Evolutionary conservation across 2,797 vertebrate genomes (phyloP), one percentile per base, ranked within the genome.

Genomic region (Oreochromis mossambicus): DNA sequence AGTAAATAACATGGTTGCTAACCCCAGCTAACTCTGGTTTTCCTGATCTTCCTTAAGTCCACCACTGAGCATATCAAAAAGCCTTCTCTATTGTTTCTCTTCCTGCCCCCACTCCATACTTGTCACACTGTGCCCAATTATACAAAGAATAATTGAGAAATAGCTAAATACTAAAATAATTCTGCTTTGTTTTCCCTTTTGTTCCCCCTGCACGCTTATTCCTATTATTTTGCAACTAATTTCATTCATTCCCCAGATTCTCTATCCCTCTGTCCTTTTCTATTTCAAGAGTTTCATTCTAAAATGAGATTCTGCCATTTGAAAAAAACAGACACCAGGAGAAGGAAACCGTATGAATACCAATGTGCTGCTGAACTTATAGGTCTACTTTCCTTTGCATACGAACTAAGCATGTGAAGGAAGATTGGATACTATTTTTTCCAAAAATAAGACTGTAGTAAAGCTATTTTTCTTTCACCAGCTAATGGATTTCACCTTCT

Each of bases 271-370:
- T 58, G 19, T 89, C 32, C 26, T 11, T 77, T 81, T 87, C 54
- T 75, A 41, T 87, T 86, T 82, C 24, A 66, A 73, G 79, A 84
- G n/a, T 83, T 87, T 83, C 51, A 24, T 38, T 85, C 66, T 36
- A 38, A 92, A 90, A 90, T 85, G 75, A 85, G 81, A 87, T 85
- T 78, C 38, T 61, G 17, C 21, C 55, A 80, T 84, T 86, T 79
- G 80, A 46, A 54, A 56, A 83, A 75, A 76, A 15, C 55, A 34
- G 56, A 75, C 38, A 50, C 14, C 8, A 63, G 68, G 70, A 56
- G 51, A 84, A 75, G 66, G 17, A 86, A 83, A 55, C 19, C 13
- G 78, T 14, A 79, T 89, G 80, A 88, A 88, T 86, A 75, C 54
- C 81, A 87, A 90, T 84, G 58, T 41, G 66, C 50, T 52, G 43